Evolutionary conservation across 2,888 invertebrate genomes (phyloP), one percentile per base, ranked within the genome.

Genomic region (Choreutis nemorana): DNA sequence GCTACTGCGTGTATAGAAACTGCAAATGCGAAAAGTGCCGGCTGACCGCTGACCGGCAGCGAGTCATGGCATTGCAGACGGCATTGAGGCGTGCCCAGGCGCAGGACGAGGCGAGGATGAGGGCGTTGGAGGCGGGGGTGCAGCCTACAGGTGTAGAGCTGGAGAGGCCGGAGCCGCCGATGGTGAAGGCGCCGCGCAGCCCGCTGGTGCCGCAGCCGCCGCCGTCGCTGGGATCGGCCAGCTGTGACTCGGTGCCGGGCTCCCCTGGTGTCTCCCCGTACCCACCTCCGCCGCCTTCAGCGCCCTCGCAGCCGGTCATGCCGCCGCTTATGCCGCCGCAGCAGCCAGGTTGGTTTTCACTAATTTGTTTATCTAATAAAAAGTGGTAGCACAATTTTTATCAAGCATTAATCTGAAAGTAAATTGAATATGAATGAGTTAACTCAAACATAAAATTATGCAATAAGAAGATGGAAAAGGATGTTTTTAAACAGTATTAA

Each of bases 21-120:
- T 95, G 95, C 71, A 84, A 80, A 36, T 96, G 96, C 70, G 87
- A 89, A 42, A 91, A 91, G 72, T 96, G 96, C 62, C 85, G 87
- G 37, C 73, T 93, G 33, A 94, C 94, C 1, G 90, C 90, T 0
- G 92, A 94, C 53, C 73, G 95, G 26, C 94, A 94, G 68, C 79
- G 89, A 10, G 90, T 94, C 33, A 95, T 94, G 94, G 94, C 94
- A 34, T 73, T 83, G 53, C 91, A 94, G 75, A 94, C 93, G 14
- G 93, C 94, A 1, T 58, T 90, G 41, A 67, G 92, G 27, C 82
- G 94, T 28, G 92, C 91, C 24, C 90, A 91, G 61, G 90, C 90
- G 29, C 92, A 92, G 71, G 93, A 93, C 54, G 91, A 92, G 58
- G 85, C 85, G 28, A 64, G 84, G 3, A 79, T 81, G 39, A 59